phyloP scores from a whole-genome alignment of 2,113 vertebrate genomes.

The Trogon melanurus region DNA sequence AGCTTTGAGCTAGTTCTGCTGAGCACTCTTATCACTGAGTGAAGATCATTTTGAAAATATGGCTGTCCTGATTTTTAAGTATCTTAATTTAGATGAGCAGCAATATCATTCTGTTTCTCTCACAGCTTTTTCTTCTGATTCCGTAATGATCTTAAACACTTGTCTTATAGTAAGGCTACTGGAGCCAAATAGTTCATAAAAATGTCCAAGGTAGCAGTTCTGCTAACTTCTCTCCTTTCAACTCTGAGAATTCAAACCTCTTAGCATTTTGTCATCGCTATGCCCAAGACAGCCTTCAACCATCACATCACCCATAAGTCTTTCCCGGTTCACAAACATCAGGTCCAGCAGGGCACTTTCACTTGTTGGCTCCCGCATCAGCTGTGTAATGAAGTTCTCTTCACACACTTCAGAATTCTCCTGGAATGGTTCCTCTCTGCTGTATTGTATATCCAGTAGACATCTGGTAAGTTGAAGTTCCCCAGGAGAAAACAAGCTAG shows the following conservation, averaged over 20 bases:
- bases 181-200: neutral
- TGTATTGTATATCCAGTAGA: neutral
- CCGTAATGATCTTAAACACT: neutral
- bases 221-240: no score
- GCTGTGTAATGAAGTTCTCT: neutral
- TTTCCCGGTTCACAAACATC: neutral
- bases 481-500: no score
- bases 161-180: neutral
- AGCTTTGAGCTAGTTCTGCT: neutral
- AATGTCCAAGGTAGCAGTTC: neutral
- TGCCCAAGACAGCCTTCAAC: neutral
- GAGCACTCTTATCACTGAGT: neutral
- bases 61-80: neutral
- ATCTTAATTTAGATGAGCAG: neutral
- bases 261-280: no score
- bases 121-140: neutral
- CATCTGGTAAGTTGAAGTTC: no score
- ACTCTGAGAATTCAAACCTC: no score
- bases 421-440: neutral
- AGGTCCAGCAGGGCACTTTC: neutral
- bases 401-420: neutral
- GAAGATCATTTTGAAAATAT: neutral
- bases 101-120: neutral
- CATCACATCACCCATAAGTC: neutral
- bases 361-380: neutral